Conservation (phyloP, 2,113 vertebrate genomes). For the Epinephelus cyanopodus region DNA sequence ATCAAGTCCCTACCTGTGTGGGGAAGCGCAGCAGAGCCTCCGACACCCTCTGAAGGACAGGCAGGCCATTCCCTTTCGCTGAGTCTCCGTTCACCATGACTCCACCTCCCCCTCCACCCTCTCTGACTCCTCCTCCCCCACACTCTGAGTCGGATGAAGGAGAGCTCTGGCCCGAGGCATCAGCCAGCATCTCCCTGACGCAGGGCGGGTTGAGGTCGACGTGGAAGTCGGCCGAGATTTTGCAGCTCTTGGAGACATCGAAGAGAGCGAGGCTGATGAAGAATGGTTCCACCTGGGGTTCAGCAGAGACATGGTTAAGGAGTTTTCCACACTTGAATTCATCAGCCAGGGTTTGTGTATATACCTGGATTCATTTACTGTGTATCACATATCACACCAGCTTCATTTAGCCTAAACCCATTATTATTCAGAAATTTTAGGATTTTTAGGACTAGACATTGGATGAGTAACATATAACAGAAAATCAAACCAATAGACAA, state of each 20-base stretch:
- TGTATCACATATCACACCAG: background rate
- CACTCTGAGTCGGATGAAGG: slow-evolving; percentile 65
- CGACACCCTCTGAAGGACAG: slow-evolving; percentile 85
- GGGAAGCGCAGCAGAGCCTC: slow-evolving; percentile 89
- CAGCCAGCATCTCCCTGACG: slow-evolving; percentile 91
- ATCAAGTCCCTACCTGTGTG: slow-evolving; percentile 84
- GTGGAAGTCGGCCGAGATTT: slow-evolving; percentile 97
- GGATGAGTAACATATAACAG: background rate
- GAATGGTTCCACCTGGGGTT: slow-evolving; percentile 95
- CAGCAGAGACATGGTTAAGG: slow-evolving; percentile 27
- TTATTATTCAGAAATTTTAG: background rate
- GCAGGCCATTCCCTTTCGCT: slow-evolving; percentile 65
- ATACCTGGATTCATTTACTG: background rate
- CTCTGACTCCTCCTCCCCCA: slow-evolving; percentile 41
- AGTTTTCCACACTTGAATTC: background rate
- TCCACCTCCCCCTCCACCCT: slow-evolving; percentile 43
- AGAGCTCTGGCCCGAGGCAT: slow-evolving; percentile 62
- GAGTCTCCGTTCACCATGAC: slow-evolving; percentile 67
- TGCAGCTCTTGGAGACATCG: slow-evolving; percentile 93
- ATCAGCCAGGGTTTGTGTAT: background rate
- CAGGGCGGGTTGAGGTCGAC: slow-evolving; percentile 91
- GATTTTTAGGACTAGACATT: background rate
- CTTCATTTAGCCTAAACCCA: background rate
- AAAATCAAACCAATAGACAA: background rate
- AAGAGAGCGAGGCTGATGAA: slow-evolving; percentile 95